Conservation (phyloP, 2,888 invertebrate species). For the Lochmaea capreae region DNA sequence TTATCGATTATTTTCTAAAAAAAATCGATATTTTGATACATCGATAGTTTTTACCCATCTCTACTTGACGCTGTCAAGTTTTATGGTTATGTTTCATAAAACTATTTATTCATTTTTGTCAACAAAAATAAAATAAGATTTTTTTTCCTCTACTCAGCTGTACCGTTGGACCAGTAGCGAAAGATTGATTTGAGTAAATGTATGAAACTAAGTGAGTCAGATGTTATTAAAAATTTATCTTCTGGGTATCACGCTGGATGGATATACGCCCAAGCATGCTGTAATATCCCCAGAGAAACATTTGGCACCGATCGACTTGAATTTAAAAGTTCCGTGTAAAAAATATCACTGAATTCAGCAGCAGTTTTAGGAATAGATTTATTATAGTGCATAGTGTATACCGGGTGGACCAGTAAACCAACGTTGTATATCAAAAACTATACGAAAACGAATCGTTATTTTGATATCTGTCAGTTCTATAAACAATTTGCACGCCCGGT, state of each 20-base stretch:
- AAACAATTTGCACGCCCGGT: no score
- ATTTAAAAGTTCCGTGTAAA: not conserved
- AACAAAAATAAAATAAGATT: no score
- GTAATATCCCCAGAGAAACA: not conserved
- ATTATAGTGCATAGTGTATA: not conserved
- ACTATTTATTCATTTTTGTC: no score
- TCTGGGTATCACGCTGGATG: not conserved
- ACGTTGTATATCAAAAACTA: no score
- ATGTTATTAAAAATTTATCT: not conserved
- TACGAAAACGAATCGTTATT: no score
- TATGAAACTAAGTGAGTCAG: not conserved
- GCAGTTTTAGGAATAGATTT: not conserved
- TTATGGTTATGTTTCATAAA: no score
- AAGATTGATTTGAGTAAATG: constrained; percentile 4
- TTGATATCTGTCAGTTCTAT: no score
- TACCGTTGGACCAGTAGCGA: not conserved
- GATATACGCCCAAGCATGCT: not conserved
- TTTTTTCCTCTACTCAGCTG: not conserved
- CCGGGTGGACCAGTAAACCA: no score
- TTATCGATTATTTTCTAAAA: no score
- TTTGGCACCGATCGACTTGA: not conserved
- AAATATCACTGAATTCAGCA: not conserved
- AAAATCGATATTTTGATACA: no score
- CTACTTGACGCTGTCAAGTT: no score
- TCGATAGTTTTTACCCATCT: no score